Evolutionary conservation across 2,113 vertebrate genomes (phyloP), one percentile per base, ranked within the genome.

Genomic region (Notarius lentiginosus): DNA sequence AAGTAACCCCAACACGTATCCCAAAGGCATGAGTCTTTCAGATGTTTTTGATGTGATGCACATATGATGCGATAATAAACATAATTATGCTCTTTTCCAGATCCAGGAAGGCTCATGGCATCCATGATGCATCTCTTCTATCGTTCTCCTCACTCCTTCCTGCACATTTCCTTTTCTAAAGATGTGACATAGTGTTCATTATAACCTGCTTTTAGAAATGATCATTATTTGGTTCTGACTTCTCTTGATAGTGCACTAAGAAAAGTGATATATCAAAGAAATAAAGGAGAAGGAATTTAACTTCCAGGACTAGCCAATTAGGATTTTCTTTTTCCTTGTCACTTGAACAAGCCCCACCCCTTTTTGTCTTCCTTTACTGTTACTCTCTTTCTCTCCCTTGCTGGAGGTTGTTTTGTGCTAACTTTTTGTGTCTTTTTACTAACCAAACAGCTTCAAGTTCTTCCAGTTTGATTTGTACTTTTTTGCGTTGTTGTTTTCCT

Each of bases 341-440:
- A n/a, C 88, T 90, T 87, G 84, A 92, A 89, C 88, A 89, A 90
- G 88, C 84, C 79, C 87, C 22, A 14, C 80, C 90, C 72, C 89
- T 84, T 79, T 89, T 85, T 85, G 87, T 55, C n/a, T 3, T 24
- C 10, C 49, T 34, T 41, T 88, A 90, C 91, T 88, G 81, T 88
- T 83, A 87, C 61, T 91, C 91, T 94, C 12, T 84, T 2, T 68
- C 65, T 60, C 87, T 91, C 85, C 70, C 89, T 91, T 49, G 91
- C 91, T 94, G 93, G 89, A 95, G 89, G 91, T 94, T 93, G 92
- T 92, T 91, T 96, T 88, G 34, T 95, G 92, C 94, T 95, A 91
- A 97, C 95, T 96, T 90, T 41, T 94, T 95, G 93, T 96, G 95
- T 97, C 94, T 96, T 95, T 90, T 96, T 96, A 97, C 96, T 97